Evolutionary conservation across 2,113 vertebrate species (phyloP), one percentile per base, ranked within the genome.

Genomic region (Myotis lucifugus): DNA sequence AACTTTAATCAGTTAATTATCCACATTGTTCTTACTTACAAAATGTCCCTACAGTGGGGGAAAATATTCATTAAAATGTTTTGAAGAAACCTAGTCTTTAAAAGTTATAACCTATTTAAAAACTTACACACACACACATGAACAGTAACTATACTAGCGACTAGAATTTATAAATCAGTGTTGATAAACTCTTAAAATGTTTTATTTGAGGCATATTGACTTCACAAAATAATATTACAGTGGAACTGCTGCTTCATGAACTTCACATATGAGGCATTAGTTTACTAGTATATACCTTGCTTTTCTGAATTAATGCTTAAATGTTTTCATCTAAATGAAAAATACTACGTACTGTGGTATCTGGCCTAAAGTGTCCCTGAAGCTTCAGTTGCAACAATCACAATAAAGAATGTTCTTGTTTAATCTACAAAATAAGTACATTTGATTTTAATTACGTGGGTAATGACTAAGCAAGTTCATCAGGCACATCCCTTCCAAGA

Each of bases 381-480:
- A 98, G 96, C 97, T 98, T 98, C 96, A 95, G 97, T 97, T 96
- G 97, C 96, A 98, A 98, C 97, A 98, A 97, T 98, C 96, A 98
- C 97, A 97, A 98, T 97, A 98, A 98, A 98, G 97, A 98, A 98
- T 97, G 97, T 98, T 97, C 97, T 94, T 96, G 94, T 97, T 98
- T 98, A 98, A 98, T 98, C 98, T 98, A 97, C 97, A 98, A 98
- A 98, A 98, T 98, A 98, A 98, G 97, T 98, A 98, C 97, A 98
- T 98, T 98, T 98, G 97, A 98, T 98, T 98, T 98, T 98, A 98
- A 98, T 98, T 98, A 98, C 97, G 98, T 98, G 87, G 97, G 94
- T 98, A 98, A 98, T 98, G 98, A 98, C 97, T 97, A 98, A 97
- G 97, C 94, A 96, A 98, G 98, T 97, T 96, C 95, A 98, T 97